Base-by-base conservation (phyloP, 2,888 invertebrate species). In the Ryuthela nishihirai region DNA sequence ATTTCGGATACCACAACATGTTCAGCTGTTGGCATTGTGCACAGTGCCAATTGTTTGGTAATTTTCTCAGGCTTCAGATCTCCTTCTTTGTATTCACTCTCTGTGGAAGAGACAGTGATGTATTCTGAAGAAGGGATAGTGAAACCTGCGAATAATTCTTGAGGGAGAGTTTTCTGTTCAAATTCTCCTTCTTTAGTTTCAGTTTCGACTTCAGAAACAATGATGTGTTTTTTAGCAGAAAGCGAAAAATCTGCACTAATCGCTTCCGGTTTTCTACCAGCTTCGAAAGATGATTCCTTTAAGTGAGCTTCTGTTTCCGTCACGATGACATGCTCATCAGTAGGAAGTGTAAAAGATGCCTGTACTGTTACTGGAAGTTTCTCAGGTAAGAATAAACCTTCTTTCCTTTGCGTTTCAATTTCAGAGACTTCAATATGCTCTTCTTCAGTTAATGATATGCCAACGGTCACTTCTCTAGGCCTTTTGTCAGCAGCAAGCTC, bases 1-100 rank as follows among this genome's bases (percentile, higher is more conserved):
- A 97, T 89, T 46, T 85, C 83, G 0, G 88, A 84, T 67, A 89
- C 91, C 79, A 39, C 20, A 17, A 47, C 15, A 38, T 47, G 47
- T 25, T 39, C 39, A 38, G 36, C 47, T 15, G 25, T 24, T 18
- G 47, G 38, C 9, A 47, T 47, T 21, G 47, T 24, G 1, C 36
- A 12, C 6, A 25, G 18, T 9, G 36, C 36, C 4, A 17, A n/a
- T 40, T n/a, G 5, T 15, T 5, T 23, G 18, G 40, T n/a, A 4
- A 15, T 38, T 38, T 36, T 47, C 15, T 36, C 47, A 24, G 20
- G 12, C 10, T 15, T n/a, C 36, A 39, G 38, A 21, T 62, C 54
- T 18, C 48, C 56, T 41, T 64, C 64, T 36, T 41, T 43, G 4
- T 40, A 23, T 3, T 38, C 18, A 4, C 35, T 24, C n/a, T 47